These are phyloP conservation scores for Solenopsis fugax DNA, from an alignment of 1,140 invertebrate species.

Conservation along the genomic window DNA sequence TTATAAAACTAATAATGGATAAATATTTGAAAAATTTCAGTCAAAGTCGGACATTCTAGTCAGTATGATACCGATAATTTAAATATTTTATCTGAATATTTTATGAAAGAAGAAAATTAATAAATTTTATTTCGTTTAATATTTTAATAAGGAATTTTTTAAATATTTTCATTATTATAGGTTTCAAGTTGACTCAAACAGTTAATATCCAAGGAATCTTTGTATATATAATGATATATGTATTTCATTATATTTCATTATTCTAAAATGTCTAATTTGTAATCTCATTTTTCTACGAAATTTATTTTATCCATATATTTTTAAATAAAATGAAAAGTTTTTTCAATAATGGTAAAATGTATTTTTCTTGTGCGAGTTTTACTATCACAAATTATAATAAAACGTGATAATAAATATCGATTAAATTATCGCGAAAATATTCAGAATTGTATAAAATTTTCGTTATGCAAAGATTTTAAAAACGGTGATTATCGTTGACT, in stretches of 20 bases:
- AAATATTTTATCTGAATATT: background rate
- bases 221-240: background rate
- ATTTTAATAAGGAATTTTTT: background rate
- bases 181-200: background rate
- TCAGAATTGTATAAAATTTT: background rate
- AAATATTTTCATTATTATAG: background rate
- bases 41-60: background rate
- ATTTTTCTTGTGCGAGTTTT: background rate
- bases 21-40: background rate
- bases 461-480: background rate
- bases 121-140: background rate
- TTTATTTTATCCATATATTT: background rate
- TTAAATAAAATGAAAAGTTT: slow-evolving; percentile 10
- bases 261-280: background rate
- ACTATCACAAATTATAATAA: background rate
- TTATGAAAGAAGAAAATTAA: background rate
- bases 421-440: background rate
- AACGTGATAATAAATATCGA: background rate
- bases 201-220: background rate
- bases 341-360: background rate
- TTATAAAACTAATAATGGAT: background rate
- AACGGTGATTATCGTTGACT: background rate
- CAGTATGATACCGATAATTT: background rate
- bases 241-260: background rate
- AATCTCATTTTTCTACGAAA: background rate